phyloP scores from a whole-genome alignment of 2,797 vertebrate genomes.

The Ibycter americanus region DNA sequence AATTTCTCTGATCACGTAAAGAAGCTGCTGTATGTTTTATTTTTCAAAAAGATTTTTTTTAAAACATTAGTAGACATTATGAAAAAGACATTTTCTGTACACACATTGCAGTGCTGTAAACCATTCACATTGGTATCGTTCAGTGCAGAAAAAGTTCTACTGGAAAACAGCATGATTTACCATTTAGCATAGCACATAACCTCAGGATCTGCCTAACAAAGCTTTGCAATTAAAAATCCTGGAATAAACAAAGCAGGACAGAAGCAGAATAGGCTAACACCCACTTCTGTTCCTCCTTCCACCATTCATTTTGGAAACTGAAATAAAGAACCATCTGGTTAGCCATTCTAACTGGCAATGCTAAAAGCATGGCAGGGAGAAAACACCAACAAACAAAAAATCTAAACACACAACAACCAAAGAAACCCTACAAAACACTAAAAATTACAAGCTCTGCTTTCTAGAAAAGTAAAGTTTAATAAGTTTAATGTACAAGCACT shows the following conservation, averaged over 20 bases:
- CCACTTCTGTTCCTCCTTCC: not conserved
- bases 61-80: not conserved
- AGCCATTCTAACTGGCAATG: not conserved
- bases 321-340: not conserved
- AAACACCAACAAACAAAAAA: not conserved
- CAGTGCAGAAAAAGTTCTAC: not conserved
- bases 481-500: not conserved
- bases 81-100: not conserved
- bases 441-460: not conserved
- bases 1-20: not conserved
- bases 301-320: not conserved
- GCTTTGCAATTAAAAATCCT: not conserved
- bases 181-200: not conserved
- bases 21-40: not conserved
- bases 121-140: not conserved
- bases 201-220: not conserved
- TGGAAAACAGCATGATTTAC: not conserved
- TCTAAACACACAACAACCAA: too few species aligned
- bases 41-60: not conserved
- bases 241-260: not conserved
- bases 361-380: not conserved
- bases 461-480: not conserved
- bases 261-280: not conserved
- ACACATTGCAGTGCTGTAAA: not conserved
- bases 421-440: too few species aligned